Percentiles rank a stretch among this genome's conserved stretches.
These are phyloP conservation scores for Ciconia maguari DNA, from an alignment of 2,113 vertebrate genomes.

Conservation along the genomic window DNA sequence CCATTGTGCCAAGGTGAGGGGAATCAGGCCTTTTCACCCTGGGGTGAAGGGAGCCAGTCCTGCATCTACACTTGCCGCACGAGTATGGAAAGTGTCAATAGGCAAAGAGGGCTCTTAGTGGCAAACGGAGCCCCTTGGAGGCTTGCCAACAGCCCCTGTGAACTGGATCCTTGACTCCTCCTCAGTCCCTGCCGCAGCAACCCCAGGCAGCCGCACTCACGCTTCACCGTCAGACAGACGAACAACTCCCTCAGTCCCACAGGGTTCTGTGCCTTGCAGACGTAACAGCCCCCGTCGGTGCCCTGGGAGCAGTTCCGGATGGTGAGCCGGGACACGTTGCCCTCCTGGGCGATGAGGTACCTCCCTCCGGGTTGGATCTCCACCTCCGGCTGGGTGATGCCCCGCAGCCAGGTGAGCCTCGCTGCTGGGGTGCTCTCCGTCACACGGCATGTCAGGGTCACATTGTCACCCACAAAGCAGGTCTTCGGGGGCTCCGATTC, in stretches of 20 bases:
- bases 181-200: not conserved
- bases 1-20: not conserved
- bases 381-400: conserved; percentile 27
- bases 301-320: conserved; percentile 82
- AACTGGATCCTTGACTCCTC: not conserved
- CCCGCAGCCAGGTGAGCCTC: conserved; percentile 81
- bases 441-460: conserved; percentile 81
- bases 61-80: accelerated
- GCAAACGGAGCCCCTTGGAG: not conserved
- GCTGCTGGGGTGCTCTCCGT: conserved; percentile 73
- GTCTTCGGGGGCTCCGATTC: conserved; percentile 76
- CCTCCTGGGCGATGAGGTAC: conserved; percentile 69
- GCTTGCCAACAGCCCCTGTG: not conserved
- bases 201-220: conserved; percentile 72
- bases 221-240: conserved; percentile 82
- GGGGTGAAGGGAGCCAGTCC: not conserved
- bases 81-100: accelerated
- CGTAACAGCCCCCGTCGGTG: conserved; percentile 78
- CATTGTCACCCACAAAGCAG: conserved; percentile 72
- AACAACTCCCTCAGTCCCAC: conserved; percentile 76
- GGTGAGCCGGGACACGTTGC: conserved; percentile 75
- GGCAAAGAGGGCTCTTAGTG: not conserved
- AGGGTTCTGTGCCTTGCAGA: conserved; percentile 88
- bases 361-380: conserved; percentile 69
- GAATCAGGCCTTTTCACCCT: not conserved